These are phyloP conservation scores for Rhyacichthys aspro DNA, from an alignment of 2,797 vertebrate species.

Conservation along the genomic window DNA sequence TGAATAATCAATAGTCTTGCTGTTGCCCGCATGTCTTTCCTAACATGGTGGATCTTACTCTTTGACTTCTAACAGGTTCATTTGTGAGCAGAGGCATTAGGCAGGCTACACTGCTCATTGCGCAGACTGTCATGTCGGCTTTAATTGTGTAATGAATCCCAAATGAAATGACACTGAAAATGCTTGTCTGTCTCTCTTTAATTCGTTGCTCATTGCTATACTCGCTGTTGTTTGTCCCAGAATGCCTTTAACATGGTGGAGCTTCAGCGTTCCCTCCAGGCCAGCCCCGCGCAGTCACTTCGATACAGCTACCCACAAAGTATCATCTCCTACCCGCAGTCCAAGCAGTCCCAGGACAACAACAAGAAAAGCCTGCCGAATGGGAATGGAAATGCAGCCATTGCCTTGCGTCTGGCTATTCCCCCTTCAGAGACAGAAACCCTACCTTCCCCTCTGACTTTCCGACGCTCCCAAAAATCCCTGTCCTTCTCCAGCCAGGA, in stretches of 20 bases:
- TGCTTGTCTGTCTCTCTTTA: neutral
- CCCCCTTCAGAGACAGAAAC: conserved; percentile 67
- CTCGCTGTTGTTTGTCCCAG: conserved; percentile 58
- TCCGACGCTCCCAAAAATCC: conserved; percentile 72
- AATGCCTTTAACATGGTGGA: conserved; percentile 90
- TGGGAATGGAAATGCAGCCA: conserved; percentile 65
- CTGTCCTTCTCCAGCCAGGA: conserved; percentile 79
- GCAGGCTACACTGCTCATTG: conserved; percentile 28
- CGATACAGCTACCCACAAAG: conserved; percentile 76
- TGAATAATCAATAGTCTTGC: conserved; percentile 67
- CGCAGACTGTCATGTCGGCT: conserved; percentile 42
- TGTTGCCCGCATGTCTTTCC: conserved; percentile 51
- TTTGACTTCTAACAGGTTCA: conserved; percentile 39
- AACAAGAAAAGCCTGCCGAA: conserved; percentile 42
- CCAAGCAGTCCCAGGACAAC: conserved; percentile 67
- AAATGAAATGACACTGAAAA: conserved; percentile 1
- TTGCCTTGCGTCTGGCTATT: conserved; percentile 73
- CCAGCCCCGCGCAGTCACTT: conserved; percentile 82
- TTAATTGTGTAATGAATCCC: conserved; percentile 42
- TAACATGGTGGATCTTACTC: conserved; percentile 35
- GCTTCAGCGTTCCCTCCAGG: conserved; percentile 87
- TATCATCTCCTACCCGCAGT: conserved; percentile 71
- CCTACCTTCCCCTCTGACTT: conserved; percentile 70
- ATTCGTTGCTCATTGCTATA: neutral
- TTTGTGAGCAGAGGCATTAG: conserved; percentile 50